Percentiles rank a stretch among this genome's conserved stretches.
Conservation (phyloP, 2,888 invertebrate genomes). For the Conops quadrifasciatus region DNA sequence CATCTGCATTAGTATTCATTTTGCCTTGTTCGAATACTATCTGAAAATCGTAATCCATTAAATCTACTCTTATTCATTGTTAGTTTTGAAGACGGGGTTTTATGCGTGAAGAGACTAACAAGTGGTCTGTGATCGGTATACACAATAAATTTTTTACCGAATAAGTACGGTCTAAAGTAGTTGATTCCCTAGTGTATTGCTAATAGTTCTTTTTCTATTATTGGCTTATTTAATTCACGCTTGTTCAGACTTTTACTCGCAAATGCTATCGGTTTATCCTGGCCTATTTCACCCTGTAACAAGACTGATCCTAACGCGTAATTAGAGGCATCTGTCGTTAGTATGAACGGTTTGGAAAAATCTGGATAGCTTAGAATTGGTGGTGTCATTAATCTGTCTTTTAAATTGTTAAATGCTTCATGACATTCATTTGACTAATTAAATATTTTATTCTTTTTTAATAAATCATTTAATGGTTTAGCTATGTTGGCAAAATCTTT, state of each 20-base stretch:
- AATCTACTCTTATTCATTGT: too few relatives aligned
- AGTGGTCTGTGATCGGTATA: neutral
- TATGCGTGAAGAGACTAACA: neutral
- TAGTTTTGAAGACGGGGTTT: neutral
- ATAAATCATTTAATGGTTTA: slow-evolving; percentile 38
- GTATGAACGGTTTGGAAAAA: too few relatives aligned
- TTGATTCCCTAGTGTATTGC: neutral
- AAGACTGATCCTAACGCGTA: slow-evolving; percentile 11
- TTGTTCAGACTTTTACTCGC: neutral
- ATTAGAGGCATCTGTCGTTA: slow-evolving; percentile 43
- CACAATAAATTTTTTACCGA: neutral
- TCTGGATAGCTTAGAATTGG: too few relatives aligned
- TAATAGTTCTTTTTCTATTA: slow-evolving; percentile 10
- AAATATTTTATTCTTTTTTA: slow-evolving; percentile 40
- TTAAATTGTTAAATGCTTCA: slow-evolving; percentile 35
- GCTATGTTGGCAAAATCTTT: slow-evolving; percentile 44
- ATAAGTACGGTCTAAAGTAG: neutral
- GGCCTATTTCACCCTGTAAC: slow-evolving; percentile 13
- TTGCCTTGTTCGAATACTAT: slow-evolving; percentile 6
- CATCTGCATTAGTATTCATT: neutral
- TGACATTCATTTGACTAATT: slow-evolving; percentile 21
- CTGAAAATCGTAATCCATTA: neutral
- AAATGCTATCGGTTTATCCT: neutral
- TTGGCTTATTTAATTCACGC: neutral
- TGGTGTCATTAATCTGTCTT: slow-evolving; percentile 23